Percentiles rank a stretch among this genome's conserved stretches.
These are phyloP conservation scores for Pungitius pungitius DNA, from an alignment of 2,113 vertebrate species.

Conservation along the genomic window DNA sequence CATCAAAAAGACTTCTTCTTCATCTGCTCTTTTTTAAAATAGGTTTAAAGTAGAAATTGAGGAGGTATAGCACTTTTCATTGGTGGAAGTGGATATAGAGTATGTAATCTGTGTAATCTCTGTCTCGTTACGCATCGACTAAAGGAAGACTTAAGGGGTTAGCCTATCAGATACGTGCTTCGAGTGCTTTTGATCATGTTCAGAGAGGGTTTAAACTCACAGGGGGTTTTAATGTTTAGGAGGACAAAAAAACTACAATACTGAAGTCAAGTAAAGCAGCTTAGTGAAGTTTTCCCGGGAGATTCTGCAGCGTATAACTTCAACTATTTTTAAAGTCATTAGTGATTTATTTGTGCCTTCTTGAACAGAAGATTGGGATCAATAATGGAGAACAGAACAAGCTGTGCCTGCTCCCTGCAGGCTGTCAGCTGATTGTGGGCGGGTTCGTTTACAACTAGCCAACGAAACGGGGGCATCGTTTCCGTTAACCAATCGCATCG, in stretches of 20 bases:
- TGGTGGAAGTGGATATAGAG: neutral
- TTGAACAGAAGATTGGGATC: neutral
- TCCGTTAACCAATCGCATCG: no score
- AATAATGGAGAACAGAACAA: neutral
- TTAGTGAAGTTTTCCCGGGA: neutral
- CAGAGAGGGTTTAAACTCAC: neutral
- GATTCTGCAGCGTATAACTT: neutral
- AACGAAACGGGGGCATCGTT: no score
- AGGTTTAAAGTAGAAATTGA: neutral
- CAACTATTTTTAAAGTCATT: neutral
- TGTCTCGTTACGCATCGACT: neutral
- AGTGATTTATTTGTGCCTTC: neutral
- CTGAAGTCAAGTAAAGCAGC: conserved; percentile 1
- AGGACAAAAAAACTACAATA: neutral
- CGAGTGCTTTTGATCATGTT: neutral
- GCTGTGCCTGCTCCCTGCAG: no score
- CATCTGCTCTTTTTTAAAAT: conserved; percentile 2
- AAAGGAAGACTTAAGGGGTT: neutral
- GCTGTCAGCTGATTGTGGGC: no score
- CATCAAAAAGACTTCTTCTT: neutral
- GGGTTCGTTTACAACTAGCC: no score
- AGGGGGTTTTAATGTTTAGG: neutral
- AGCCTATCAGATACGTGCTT: neutral
- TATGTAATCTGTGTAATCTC: neutral
- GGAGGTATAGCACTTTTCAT: neutral